phyloP scores from a whole-genome alignment of 2,113 vertebrate genomes.

The Corythaixoides concolor region DNA sequence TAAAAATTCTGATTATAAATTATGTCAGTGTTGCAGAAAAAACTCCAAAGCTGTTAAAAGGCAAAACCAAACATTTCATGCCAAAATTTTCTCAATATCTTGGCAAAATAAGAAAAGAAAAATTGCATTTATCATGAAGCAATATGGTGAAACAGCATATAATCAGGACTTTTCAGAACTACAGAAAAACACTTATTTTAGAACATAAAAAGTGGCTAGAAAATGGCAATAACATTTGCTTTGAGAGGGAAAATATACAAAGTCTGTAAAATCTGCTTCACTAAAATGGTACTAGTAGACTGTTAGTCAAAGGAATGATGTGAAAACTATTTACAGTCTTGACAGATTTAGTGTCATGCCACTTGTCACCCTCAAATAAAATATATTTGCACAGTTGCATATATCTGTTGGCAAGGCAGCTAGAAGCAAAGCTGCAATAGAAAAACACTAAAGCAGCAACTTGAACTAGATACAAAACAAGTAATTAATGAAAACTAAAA shows the following conservation, averaged over 20 bases:
- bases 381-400: not conserved
- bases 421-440: not conserved
- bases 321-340: not conserved
- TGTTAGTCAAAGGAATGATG: not conserved
- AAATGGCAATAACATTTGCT: not conserved
- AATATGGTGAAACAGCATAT: not conserved
- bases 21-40: not conserved
- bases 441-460: not conserved
- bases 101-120: not conserved
- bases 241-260: not conserved
- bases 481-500: conserved; percentile 31
- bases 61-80: not conserved
- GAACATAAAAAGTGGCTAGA: not conserved
- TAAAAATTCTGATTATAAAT: not conserved
- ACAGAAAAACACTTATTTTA: not conserved
- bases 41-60: not conserved
- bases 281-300: not conserved
- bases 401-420: not conserved
- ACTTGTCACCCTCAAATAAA: not conserved
- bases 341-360: not conserved
- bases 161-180: not conserved
- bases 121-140: not conserved
- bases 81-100: not conserved
- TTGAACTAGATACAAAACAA: not conserved
- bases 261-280: not conserved